Evolutionary conservation across 2,797 vertebrate genomes (phyloP).

Genomic region (Diplodus sargus): DNA sequence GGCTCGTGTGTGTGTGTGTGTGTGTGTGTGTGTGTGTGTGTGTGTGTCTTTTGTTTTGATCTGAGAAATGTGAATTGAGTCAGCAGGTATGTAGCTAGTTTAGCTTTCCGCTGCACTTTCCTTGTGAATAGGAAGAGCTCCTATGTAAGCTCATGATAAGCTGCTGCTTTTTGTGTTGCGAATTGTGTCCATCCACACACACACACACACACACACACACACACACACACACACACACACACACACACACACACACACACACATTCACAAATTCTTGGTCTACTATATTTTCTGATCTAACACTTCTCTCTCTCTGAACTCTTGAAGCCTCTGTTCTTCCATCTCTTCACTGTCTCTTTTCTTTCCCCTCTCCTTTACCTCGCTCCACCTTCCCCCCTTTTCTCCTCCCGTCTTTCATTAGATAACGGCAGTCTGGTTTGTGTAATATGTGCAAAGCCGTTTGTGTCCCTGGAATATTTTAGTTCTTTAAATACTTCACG

Average conservation of each 20-base stretch:
- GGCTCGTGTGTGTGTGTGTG: neutral
- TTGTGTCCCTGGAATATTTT: conserved; percentile 74
- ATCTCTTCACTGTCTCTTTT: conserved; percentile 26
- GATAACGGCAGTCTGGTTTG: conserved; percentile 65
- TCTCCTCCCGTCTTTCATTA: conserved; percentile 68
- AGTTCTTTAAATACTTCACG: conserved; percentile 76
- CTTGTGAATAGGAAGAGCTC: conserved; percentile 69
- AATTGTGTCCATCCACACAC: conserved; percentile 36
- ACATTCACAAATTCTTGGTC: conserved; percentile 7
- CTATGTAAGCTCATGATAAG: conserved; percentile 74
- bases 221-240: conserved; percentile 24
- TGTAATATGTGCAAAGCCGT: conserved; percentile 78
- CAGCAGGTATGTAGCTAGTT: conserved; percentile 56
- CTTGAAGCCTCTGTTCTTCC: conserved; percentile 38
- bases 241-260: conserved; percentile 27
- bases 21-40: conserved; percentile 14
- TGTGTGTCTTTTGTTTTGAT: conserved; percentile 13
- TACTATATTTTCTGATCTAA: conserved; percentile 38
- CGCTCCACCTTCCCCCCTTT: conserved; percentile 16
- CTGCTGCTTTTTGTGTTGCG: conserved; percentile 57
- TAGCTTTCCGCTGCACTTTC: conserved; percentile 62
- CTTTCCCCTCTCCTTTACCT: conserved; percentile 26
- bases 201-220: conserved; percentile 23
- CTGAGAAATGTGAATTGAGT: conserved; percentile 44
- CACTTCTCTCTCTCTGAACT: conserved; percentile 36